Evolutionary conservation across 2,113 vertebrate species (phyloP).

Genomic region (Passer domesticus): DNA sequence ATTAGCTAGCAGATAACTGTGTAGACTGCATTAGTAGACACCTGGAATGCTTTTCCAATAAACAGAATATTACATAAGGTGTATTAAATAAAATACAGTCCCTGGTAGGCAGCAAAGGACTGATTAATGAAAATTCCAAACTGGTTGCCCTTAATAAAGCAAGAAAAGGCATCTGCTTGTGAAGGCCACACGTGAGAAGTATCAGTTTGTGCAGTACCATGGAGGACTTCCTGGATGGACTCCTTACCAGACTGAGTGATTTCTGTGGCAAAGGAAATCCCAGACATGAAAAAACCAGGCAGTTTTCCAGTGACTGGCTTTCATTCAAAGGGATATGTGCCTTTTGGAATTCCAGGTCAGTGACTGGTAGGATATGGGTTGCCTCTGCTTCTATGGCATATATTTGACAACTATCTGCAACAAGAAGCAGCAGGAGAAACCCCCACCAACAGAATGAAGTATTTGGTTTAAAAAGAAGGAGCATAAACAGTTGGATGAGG

Average conservation of each 20-base stretch:
- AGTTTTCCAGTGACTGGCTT: neutral
- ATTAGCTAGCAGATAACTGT: conserved; percentile 50
- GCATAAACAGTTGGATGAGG: neutral
- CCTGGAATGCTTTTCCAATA: neutral
- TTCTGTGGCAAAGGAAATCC: neutral
- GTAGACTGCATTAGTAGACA: conserved; percentile 10
- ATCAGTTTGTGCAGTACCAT: neutral
- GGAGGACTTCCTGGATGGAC: neutral
- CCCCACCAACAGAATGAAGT: neutral
- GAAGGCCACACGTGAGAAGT: neutral
- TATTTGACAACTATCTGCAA: neutral
- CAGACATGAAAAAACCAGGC: neutral
- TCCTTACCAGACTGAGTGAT: neutral
- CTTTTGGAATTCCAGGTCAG: neutral
- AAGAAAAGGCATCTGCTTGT: neutral
- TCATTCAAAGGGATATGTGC: neutral
- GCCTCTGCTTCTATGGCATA: neutral
- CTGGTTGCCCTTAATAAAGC: neutral
- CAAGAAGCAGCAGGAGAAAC: neutral
- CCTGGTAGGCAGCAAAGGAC: neutral
- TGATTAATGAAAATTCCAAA: neutral
- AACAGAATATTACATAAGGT: neutral
- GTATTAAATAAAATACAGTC: neutral
- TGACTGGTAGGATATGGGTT: neutral
- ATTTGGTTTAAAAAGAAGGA: neutral